These are phyloP conservation scores for Drosophila recens DNA, from an alignment of 2,888 invertebrate species.

Conservation along the genomic window DNA sequence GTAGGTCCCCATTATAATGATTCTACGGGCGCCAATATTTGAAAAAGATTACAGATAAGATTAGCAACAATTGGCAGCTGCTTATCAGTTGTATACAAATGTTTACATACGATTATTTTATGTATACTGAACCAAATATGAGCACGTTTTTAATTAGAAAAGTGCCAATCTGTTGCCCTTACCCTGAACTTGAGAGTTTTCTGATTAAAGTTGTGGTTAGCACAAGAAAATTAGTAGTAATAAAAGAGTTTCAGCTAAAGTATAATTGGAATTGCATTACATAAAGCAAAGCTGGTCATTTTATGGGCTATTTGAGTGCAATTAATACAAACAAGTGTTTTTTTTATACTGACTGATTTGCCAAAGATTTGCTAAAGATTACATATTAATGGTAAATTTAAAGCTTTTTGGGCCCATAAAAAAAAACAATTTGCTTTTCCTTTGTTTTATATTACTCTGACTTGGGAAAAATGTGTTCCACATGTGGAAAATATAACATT, in stretches of 20 bases:
- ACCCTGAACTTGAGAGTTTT: constrained; percentile 43
- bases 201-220: constrained; percentile 22
- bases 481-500: neutral
- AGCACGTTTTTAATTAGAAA: constrained; percentile 51
- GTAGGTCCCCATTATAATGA: neutral
- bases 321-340: neutral
- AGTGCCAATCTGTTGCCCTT: constrained; percentile 5
- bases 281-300: neutral
- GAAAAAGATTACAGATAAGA: constrained; percentile 42
- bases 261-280: neutral
- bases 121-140: neutral
- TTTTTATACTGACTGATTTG: neutral
- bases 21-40: constrained; percentile 29
- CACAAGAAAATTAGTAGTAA: neutral
- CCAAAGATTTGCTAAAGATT: neutral
- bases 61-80: constrained; percentile 26
- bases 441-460: neutral
- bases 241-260: neutral
- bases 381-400: neutral
- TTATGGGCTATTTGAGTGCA: neutral
- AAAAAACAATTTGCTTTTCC: neutral
- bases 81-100: constrained; percentile 34
- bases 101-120: constrained; percentile 3
- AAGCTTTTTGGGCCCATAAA: neutral
- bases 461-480: neutral